These are phyloP conservation scores for Machimus atricapillus DNA, from an alignment of 2,888 invertebrate species.

Conservation along the genomic window DNA sequence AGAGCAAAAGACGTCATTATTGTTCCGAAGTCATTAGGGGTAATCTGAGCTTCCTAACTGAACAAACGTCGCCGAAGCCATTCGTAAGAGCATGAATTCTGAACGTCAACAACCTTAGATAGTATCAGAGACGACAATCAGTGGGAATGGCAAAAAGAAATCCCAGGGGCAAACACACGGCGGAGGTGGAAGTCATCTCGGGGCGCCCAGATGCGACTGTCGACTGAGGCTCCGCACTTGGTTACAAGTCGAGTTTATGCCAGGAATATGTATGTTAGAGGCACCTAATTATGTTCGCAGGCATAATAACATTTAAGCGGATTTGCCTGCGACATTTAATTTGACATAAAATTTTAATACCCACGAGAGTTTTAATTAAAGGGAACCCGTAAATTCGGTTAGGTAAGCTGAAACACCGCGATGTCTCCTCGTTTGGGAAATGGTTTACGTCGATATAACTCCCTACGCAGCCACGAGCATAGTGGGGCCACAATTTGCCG, in stretches of 20 bases:
- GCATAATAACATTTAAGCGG: constrained; percentile 48
- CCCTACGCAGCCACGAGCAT: background rate
- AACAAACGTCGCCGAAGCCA: background rate
- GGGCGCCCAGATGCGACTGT: background rate
- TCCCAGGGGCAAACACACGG: background rate
- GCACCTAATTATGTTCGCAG: constrained; percentile 47
- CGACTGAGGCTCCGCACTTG: background rate
- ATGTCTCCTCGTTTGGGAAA: constrained; percentile 11
- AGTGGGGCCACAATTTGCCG: constrained; percentile 8
- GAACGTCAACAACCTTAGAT: background rate
- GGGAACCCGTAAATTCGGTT: constrained; percentile 30
- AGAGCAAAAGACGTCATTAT: background rate
- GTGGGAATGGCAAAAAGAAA: background rate
- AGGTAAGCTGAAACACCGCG: constrained; percentile 12
- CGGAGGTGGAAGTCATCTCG: background rate
- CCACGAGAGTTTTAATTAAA: constrained; percentile 39
- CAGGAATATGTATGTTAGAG: constrained; percentile 40
- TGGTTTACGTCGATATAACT: constrained; percentile 22
- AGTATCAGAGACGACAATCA: background rate
- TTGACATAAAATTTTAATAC: constrained; percentile 49
- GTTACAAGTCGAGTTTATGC: constrained; percentile 28
- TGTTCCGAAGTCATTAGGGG: background rate
- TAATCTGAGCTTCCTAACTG: background rate
- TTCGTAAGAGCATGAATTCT: background rate
- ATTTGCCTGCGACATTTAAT: constrained; percentile 47